Conservation (phyloP, 2,113 vertebrate species). For the Romanogobio albipinnatus region DNA sequence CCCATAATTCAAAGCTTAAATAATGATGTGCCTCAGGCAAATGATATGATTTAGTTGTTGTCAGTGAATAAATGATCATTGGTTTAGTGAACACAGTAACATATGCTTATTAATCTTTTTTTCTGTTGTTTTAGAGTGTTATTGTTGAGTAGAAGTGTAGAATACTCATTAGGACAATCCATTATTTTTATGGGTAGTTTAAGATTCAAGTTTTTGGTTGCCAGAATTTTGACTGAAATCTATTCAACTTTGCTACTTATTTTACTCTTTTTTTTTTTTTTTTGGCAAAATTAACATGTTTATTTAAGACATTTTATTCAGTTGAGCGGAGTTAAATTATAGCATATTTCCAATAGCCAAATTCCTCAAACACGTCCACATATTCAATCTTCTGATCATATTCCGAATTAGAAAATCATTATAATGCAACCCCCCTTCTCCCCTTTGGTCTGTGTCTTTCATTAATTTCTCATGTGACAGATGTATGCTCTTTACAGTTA, state of each 20-base stretch:
- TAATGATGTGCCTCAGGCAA: conserved; percentile 4
- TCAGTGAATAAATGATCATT: neutral
- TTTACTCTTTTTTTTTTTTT: neutral
- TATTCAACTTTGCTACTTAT: neutral
- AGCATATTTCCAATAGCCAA: neutral
- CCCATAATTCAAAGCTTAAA: conserved; percentile 4
- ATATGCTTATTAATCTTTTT: neutral
- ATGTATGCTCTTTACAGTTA: neutral
- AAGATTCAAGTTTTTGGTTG: neutral
- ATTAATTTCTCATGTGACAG: neutral
- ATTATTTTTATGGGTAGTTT: neutral
- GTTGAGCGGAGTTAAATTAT: neutral
- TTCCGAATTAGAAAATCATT: neutral
- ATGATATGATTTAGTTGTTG: neutral
- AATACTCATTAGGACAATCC: neutral
- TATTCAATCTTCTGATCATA: neutral
- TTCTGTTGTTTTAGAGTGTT: neutral
- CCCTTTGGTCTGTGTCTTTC: neutral
- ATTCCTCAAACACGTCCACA: neutral
- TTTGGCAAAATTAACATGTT: neutral
- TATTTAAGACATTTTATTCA: neutral
- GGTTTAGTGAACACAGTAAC: neutral
- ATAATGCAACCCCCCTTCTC: neutral
- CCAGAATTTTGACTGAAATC: neutral
- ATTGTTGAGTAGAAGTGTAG: neutral